Evolutionary conservation across 30 jellyfish, hydroid and myxozoan genomes (phyloP).

Genomic region (Clytia hemisphaerica): DNA sequence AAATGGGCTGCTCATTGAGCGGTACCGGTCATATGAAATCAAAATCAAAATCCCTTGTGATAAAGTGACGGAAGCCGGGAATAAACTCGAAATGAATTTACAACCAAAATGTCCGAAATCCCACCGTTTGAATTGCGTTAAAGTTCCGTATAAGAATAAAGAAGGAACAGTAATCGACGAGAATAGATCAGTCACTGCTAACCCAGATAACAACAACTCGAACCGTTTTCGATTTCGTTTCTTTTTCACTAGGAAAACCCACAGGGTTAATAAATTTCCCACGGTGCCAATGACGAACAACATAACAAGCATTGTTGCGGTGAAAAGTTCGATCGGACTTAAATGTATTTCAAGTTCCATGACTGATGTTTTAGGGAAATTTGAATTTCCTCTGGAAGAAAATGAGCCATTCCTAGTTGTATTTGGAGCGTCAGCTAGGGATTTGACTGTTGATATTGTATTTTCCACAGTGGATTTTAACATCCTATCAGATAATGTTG

Average conservation of each 20-base stretch:
- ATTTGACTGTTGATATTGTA: no score
- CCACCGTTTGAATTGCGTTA: slow-evolving; percentile 64
- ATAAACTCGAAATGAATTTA: slow-evolving; percentile 43
- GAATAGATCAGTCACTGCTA: slow-evolving; percentile 49
- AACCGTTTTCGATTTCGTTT: slow-evolving; percentile 25
- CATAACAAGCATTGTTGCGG: no score
- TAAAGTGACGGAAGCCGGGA: slow-evolving; percentile 51
- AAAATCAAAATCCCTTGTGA: slow-evolving; percentile 69
- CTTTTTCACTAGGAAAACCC: slow-evolving; percentile 35
- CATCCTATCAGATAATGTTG: no score
- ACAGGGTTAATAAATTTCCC: slow-evolving; percentile 44
- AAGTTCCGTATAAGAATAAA: slow-evolving; percentile 59
- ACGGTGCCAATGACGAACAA: slow-evolving; percentile 44
- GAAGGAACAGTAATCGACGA: slow-evolving; percentile 53
- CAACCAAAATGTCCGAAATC: slow-evolving; percentile 73
- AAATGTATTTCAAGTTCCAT: no score
- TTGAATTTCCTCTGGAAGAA: no score
- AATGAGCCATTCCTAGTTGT: no score
- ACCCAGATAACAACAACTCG: slow-evolving; percentile 25
- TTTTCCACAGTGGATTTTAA: no score
- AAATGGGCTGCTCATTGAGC: slow-evolving; percentile 38
- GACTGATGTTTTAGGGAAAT: no score
- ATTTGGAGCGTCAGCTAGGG: no score
- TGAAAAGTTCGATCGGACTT: no score
- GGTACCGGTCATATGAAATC: slow-evolving; percentile 50